These are phyloP conservation scores for Caretta caretta DNA, from an alignment of 2,113 vertebrate genomes.

Conservation along the genomic window DNA sequence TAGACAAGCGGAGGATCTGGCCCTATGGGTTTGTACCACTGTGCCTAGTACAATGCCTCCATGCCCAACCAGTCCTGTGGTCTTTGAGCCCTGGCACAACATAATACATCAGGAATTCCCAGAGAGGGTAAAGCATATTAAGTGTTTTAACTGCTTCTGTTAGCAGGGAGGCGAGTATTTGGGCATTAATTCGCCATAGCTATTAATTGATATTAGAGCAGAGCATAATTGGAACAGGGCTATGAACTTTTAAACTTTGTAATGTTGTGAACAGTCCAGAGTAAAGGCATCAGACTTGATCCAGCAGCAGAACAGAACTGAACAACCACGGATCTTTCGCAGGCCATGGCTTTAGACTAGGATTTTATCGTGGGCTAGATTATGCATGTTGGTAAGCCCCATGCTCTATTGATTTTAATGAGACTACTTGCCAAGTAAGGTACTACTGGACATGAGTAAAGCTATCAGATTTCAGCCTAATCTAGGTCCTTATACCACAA, in stretches of 20 bases:
- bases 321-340: neutral
- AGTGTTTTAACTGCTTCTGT: neutral
- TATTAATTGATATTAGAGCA: neutral
- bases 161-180: neutral
- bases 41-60: neutral
- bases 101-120: neutral
- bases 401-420: neutral
- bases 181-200: neutral
- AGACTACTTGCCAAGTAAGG: neutral
- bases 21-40: neutral
- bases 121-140: neutral
- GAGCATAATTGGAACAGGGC: neutral
- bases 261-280: neutral
- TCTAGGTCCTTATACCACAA: neutral
- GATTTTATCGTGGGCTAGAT: neutral
- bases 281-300: neutral
- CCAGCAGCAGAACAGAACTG: neutral
- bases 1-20: neutral
- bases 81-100: neutral
- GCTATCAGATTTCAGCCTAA: neutral
- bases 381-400: neutral
- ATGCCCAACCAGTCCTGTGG: neutral
- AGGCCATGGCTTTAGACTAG: neutral
- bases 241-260: neutral
- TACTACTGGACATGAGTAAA: neutral